Evolutionary conservation across 1,140 invertebrate species (phyloP).

Genomic region (Drosophila funebris): DNA sequence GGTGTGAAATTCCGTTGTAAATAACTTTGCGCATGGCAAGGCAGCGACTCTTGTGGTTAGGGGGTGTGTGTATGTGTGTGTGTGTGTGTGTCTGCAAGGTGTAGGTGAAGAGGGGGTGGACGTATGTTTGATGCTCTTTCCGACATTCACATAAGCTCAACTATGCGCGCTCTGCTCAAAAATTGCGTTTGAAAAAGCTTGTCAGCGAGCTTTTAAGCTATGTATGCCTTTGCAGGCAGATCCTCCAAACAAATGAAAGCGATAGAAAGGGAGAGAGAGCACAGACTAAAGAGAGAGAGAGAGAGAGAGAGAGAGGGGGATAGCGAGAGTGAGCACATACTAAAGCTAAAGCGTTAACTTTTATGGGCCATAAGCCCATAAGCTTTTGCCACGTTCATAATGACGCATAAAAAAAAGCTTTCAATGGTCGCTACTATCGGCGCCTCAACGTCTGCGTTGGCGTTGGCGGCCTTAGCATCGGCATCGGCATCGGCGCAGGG

Average conservation of each 20-base stretch:
- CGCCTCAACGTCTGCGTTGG: slow-evolving; percentile 67
- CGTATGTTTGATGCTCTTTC: not conserved
- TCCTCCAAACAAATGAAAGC: too few species aligned
- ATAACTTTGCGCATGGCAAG: slow-evolving; percentile 27
- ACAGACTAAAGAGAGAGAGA: too few species aligned
- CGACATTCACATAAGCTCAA: slow-evolving; percentile 8
- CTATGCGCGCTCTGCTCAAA: too few species aligned
- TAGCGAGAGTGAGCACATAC: too few species aligned
- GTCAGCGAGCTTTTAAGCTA: too few species aligned
- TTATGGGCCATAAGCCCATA: slow-evolving; percentile 3
- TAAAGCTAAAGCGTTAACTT: slow-evolving; percentile 14
- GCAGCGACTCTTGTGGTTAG: not conserved
- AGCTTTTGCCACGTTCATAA: slow-evolving; percentile 60
- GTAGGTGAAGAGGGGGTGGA: too few species aligned
- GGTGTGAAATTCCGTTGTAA: slow-evolving; percentile 60
- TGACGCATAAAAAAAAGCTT: slow-evolving; percentile 29
- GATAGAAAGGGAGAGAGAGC: too few species aligned
- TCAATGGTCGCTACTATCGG: slow-evolving; percentile 36
- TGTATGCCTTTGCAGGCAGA: too few species aligned
- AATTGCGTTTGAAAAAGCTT: not conserved
- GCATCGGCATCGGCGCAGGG: slow-evolving; percentile 19
- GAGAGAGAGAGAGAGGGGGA: too few species aligned
- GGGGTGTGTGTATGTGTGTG: too few species aligned
- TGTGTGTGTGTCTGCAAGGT: too few species aligned
- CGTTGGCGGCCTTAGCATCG: slow-evolving; percentile 52